Percentiles rank a stretch among this genome's conserved stretches.
These are phyloP conservation scores for Drosophila eohydei DNA, from an alignment of 2,888 invertebrate genomes.

Conservation along the genomic window DNA sequence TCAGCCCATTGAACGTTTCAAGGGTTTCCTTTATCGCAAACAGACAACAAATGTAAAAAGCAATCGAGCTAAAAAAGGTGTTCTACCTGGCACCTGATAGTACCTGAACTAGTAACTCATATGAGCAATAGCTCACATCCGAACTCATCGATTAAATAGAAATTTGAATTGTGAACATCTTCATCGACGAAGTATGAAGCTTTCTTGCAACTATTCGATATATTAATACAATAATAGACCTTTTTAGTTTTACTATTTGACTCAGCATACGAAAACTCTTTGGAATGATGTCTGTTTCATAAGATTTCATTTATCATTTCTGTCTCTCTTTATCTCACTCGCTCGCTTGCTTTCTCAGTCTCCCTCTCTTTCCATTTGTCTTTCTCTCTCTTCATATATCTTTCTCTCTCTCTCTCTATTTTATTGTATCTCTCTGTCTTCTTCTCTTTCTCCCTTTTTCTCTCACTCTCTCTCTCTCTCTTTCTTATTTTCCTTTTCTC, in stretches of 20 bases:
- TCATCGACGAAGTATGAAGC: not conserved
- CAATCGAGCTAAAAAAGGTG: not conserved
- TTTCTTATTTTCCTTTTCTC: not conserved
- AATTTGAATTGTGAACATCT: not conserved
- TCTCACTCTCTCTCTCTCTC: not conserved
- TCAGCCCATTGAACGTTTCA: slow-evolving; percentile 37
- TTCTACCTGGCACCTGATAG: not conserved
- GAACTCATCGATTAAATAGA: not conserved
- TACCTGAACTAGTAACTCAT: not conserved
- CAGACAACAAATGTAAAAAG: not conserved
- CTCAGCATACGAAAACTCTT: too few species aligned
- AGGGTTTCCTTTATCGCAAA: slow-evolving; percentile 38
- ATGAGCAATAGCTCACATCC: not conserved
- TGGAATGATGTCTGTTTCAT: too few species aligned
- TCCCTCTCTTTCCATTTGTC: not conserved
- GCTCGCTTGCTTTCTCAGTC: too few species aligned
- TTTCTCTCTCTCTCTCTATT: not conserved
- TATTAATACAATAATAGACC: too few species aligned
- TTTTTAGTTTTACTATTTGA: too few species aligned
- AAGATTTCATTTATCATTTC: too few species aligned
- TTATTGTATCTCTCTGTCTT: not conserved
- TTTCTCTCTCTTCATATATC: not conserved
- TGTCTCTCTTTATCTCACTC: too few species aligned
- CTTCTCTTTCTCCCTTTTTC: not conserved
- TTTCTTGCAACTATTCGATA: too few species aligned